phyloP scores from a whole-genome alignment of 2,797 vertebrate genomes.

The Chiropotes sagulatus region DNA sequence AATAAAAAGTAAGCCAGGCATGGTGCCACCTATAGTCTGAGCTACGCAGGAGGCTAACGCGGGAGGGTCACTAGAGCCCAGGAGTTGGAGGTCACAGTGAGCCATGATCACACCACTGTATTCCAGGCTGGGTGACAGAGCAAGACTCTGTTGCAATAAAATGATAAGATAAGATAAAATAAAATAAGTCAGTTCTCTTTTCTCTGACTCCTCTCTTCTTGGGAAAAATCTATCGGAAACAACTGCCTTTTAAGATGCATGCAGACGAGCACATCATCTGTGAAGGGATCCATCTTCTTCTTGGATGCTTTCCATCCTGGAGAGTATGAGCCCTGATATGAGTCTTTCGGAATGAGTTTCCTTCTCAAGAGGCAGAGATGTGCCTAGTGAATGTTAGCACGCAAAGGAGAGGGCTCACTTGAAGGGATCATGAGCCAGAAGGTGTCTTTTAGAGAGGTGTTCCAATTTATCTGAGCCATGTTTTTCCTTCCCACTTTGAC shows the following conservation, averaged over 20 bases:
- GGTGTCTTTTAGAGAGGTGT: accelerated
- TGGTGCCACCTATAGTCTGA: not conserved
- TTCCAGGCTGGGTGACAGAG: not conserved
- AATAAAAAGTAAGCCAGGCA: not conserved
- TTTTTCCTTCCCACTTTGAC: not conserved
- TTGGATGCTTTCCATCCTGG: not conserved
- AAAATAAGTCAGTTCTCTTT: not conserved
- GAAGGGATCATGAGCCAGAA: not conserved
- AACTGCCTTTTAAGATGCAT: not conserved
- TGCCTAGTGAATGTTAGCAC: not conserved
- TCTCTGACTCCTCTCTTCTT: not conserved
- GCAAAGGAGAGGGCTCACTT: not conserved
- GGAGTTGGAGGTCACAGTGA: not conserved
- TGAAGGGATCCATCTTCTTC: not conserved
- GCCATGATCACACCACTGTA: not conserved
- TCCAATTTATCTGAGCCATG: not conserved
- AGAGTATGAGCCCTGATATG: not conserved
- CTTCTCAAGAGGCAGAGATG: not conserved
- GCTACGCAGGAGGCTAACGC: not conserved
- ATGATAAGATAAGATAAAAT: not conserved
- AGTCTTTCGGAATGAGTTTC: not conserved
- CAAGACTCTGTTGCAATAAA: too few relatives aligned
- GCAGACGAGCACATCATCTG: not conserved
- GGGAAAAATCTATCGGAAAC: not conserved
- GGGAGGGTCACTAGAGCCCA: not conserved